phyloP scores from a whole-genome alignment of 1,140 invertebrate species.

The Drosophila triauraria region DNA sequence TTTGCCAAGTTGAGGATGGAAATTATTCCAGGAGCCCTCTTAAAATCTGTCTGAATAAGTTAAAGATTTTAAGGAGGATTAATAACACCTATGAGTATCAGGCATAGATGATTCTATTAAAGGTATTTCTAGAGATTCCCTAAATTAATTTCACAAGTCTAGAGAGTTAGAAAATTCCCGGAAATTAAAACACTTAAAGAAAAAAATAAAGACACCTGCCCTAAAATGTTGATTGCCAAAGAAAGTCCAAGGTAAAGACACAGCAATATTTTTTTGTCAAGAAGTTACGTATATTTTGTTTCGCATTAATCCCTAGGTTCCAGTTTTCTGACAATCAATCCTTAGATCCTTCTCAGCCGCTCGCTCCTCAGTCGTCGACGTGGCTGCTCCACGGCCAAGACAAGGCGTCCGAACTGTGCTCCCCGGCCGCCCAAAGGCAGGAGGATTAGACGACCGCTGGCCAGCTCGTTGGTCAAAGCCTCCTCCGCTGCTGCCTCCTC shows the following conservation, averaged over 20 bases:
- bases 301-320: slow-evolving; percentile 1
- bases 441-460: slow-evolving; percentile 64
- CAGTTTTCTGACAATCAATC: too few species aligned
- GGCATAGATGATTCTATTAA: too few species aligned
- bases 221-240: neutral
- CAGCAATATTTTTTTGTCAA: slow-evolving; percentile 1
- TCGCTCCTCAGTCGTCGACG: slow-evolving; percentile 59
- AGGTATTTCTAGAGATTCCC: too few species aligned
- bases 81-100: neutral
- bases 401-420: slow-evolving; percentile 61
- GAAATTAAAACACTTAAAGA: neutral
- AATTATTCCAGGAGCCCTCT: neutral
- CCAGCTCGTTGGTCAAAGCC: slow-evolving; percentile 43
- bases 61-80: neutral
- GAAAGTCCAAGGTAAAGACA: neutral
- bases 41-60: neutral
- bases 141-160: too few species aligned
- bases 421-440: slow-evolving; percentile 58
- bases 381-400: slow-evolving; percentile 70
- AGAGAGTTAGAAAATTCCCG: neutral
- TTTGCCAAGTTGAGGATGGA: neutral
- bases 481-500: slow-evolving; percentile 48
- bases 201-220: neutral
- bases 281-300: slow-evolving; percentile 40
- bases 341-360: slow-evolving; percentile 55